Base-by-base conservation (phyloP, 1,140 invertebrate species). In the Pseudomyrmex gracilis region DNA sequence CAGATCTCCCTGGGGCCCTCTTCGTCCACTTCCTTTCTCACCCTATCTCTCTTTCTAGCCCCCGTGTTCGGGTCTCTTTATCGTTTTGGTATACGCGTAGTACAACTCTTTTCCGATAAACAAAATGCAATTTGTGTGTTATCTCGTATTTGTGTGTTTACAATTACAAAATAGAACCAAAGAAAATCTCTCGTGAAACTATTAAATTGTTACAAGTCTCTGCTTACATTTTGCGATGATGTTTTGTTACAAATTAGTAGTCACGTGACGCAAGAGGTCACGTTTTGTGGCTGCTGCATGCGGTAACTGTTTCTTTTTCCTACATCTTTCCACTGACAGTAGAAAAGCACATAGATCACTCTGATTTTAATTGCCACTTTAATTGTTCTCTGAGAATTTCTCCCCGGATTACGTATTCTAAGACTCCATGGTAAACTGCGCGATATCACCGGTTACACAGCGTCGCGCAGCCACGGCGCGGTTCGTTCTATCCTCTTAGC, bases 231-330 rank as follows among this genome's bases (percentile, higher is more conserved):
- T 34, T 34, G 34, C 1, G 7, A 34, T 34, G 3, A 34, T 34
- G 34, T 34, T 34, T 34, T 34, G 5, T 34, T 34, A 34, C 34
- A 34, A 20, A 53, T 5, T 10, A 12, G 20, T 60, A 71, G 12
- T 55, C 58, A 12, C 2, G 51, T 49, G 45, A 51, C 12, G 17
- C 24, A 20, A 60, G 24, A 61, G 71, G 10, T 73, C 76, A 71
- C 74, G 61, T 88, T 86, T 84, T 61, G 77, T 49, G 82, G 71
- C 43, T 82, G 60, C 57, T 57, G 64, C 43, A 49, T 63, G 17
- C 10, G 53, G 53, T 85, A 87, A 87, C 85, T 87, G 77, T 85
- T 85, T 87, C 70, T 85, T 82, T 71, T 82, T 74, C 76, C 51
- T 49, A 45, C 22, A 43, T 70, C 55, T 49, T 67, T 73, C 43